Evolutionary conservation across 2,113 vertebrate species (phyloP).

Genomic region (Pristiophorus japonicus): DNA sequence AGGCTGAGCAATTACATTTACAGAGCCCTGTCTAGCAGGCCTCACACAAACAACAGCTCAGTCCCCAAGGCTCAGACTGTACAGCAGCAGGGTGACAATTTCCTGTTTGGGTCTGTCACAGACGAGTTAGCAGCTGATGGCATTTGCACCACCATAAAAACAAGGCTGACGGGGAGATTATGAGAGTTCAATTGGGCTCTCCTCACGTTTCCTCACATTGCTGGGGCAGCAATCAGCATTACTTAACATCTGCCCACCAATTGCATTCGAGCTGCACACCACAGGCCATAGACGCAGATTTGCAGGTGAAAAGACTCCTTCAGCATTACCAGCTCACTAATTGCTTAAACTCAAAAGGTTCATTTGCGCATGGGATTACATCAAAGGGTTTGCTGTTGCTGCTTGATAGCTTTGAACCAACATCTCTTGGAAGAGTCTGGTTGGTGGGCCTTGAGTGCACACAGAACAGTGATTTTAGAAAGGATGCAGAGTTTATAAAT

Average conservation of each 20-base stretch:
- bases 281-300: neutral
- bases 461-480: neutral
- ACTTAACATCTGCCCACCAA: slow-evolving; percentile 33
- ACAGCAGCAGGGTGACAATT: slow-evolving; percentile 53
- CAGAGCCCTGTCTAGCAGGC: slow-evolving; percentile 51
- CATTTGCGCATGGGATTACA: slow-evolving; percentile 31
- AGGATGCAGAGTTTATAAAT: slow-evolving; percentile 33
- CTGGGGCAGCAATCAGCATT: slow-evolving; percentile 16
- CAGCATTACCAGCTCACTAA: slow-evolving; percentile 26
- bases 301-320: neutral
- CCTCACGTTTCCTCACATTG: slow-evolving; percentile 20
- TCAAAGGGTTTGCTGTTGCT: slow-evolving; percentile 23
- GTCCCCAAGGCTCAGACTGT: slow-evolving; percentile 45
- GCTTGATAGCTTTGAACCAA: neutral
- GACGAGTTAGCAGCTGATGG: slow-evolving; percentile 46
- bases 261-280: neutral
- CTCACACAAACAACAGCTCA: slow-evolving; percentile 44
- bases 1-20: slow-evolving; percentile 49
- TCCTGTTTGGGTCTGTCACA: slow-evolving; percentile 56
- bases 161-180: slow-evolving; percentile 49
- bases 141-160: slow-evolving; percentile 41
- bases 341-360: slow-evolving; percentile 28
- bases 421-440: neutral
- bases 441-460: neutral
- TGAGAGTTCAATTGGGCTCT: slow-evolving; percentile 32